Base-by-base conservation (phyloP, 2,888 invertebrate species). In the Phengaris arion region DNA sequence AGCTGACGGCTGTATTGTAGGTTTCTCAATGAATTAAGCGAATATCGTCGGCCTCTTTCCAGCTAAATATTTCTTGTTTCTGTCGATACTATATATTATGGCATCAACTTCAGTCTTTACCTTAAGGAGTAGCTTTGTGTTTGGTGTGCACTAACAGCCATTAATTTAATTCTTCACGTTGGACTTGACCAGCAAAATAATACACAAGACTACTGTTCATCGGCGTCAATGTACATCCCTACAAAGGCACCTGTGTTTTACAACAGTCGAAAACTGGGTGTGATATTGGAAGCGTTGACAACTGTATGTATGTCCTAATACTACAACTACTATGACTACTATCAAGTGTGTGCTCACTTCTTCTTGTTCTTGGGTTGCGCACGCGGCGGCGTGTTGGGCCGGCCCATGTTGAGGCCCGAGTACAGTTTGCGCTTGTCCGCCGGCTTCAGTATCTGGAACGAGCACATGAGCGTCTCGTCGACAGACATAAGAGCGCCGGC, bases 401-500 rank as follows among this genome's bases (percentile, higher is more conserved):
- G 96, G 85, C 98, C 98, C 87, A 98, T 96, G 93, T 97, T 98
- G 89, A 98, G 95, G 83, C 97, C 97, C 82, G 96, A 96, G 86
- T 98, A 97, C 91, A 99, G 98, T 94, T 99, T 99, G 95, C 99
- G 97, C 94, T 99, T 99, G 94, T 99, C 99, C 78, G 99, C 99
- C 87, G 99, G 99, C 95, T 98, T 98, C 87, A 98, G 94, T 87
- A 98, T 98, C 94, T 98, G 96, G 95, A 99, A 99, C 93, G 99
- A 99, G 95, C 99, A 99, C 99, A 99, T 99, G 82, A 99, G 95
- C 81, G 99, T 98, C 93, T 99, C 99, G 94, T 99, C 99, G 79
- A 99, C 99, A 54, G 98, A 98, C 99, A 99, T 99, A 97, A 99
- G 97, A 81, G 98, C 98, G 85, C 97, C 99, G 75, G 99, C 99